Evolutionary conservation across 2,888 invertebrate species (phyloP).

Genomic region (Frankliniella fusca): DNA sequence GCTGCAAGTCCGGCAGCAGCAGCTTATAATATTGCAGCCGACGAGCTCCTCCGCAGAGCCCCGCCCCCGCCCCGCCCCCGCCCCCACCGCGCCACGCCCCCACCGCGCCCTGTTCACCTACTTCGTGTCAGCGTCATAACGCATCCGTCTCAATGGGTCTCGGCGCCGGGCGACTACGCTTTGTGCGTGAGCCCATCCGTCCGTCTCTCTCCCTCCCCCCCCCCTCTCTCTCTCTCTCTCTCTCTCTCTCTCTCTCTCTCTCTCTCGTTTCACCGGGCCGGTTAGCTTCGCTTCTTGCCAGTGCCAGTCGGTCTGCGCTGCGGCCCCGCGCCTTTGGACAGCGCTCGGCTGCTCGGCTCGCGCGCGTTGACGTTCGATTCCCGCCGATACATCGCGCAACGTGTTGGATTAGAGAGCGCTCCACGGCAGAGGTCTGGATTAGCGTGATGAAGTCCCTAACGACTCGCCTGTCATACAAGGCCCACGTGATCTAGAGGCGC

Average conservation of each 20-base stretch:
- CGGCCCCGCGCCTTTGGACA: neutral
- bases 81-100: neutral
- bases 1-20: neutral
- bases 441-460: neutral
- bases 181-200: neutral
- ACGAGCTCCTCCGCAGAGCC: too few relatives aligned
- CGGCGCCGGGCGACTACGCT: neutral
- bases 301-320: neutral
- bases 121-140: slow-evolving; percentile 24
- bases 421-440: too few relatives aligned
- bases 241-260: neutral
- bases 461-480: neutral
- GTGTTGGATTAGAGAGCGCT: too few relatives aligned
- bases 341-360: too few relatives aligned
- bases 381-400: too few relatives aligned
- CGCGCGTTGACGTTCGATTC: too few relatives aligned
- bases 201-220: neutral
- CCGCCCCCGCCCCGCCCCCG: neutral
- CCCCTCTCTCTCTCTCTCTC: neutral
- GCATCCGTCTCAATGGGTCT: slow-evolving; percentile 8
- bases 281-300: neutral
- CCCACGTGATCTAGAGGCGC: neutral
- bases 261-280: too few relatives aligned
- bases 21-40: too few relatives aligned
- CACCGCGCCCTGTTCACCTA: slow-evolving; percentile 4